phyloP scores from a whole-genome alignment of 2,113 vertebrate species.

The Neopipo cinnamomea region DNA sequence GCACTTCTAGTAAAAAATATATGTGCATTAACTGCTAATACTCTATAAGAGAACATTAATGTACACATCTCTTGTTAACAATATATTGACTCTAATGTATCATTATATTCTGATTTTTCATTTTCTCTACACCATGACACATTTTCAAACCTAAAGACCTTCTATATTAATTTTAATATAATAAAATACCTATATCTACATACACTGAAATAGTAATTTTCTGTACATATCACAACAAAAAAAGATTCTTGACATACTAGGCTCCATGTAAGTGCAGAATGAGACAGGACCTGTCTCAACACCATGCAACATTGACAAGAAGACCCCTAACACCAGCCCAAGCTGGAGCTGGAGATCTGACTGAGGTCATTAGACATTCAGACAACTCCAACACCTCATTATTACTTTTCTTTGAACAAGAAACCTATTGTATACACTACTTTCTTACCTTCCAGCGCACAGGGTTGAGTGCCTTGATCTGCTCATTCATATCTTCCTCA shows the following conservation, averaged over 20 bases:
- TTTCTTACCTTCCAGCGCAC: conserved; percentile 91
- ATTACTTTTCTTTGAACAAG: not conserved
- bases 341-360: not conserved
- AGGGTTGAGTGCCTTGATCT: conserved; percentile 81
- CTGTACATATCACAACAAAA: not conserved
- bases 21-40: not conserved
- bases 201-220: not conserved
- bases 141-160: not conserved
- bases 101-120: not conserved
- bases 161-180: not conserved
- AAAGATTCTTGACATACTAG: not conserved
- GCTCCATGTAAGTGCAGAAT: not conserved
- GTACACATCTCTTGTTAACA: not conserved
- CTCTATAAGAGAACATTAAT: not conserved
- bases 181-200: not conserved
- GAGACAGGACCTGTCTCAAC: not conserved
- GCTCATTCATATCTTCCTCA: conserved; percentile 86
- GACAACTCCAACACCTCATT: not conserved
- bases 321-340: not conserved
- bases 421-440: not conserved
- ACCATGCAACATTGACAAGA: not conserved
- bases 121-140: not conserved
- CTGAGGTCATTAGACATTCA: not conserved
- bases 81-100: not conserved
- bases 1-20: not conserved